Base-by-base conservation (phyloP, 1,140 invertebrate species). In the Penaeus japonicus region DNA sequence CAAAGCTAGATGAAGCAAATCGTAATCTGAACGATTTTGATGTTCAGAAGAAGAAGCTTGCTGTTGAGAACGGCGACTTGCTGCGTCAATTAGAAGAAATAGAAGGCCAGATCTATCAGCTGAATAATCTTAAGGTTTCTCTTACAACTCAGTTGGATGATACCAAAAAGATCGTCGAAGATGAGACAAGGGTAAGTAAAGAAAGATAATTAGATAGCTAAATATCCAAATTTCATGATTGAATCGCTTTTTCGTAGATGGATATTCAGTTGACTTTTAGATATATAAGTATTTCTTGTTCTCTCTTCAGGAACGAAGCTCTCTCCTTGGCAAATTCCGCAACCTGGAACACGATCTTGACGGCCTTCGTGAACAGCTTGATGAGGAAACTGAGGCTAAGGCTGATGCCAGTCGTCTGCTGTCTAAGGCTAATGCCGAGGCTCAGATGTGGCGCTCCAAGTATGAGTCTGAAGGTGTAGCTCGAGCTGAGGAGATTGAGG, bases 21-120 rank as follows among this genome's bases (percentile, higher is more conserved):
- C 62, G 87, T 27, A 88, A 80, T 30, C 87, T 88, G 55, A 88
- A 98, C 93, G 98, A 99, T 94, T 97, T 99, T 93, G 97, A 98
- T 93, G 96, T 97, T 91, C 95, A 97, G 92, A 99, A 99, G 95
- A 98, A 98, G 96, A 98, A 98, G 94, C 93, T 99, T 93, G 97
- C 93, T 77, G 65, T 79, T 22, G 87, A 88, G 70, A 88, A 88
- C 24, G 57, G 65, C 30, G 87, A 88, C 54, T 65, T 88, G 27
- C 27, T 88, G 65, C 87, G 87, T 10, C 87, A 84, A 62, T 18
- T 88, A n/a, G 87, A 88, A 91, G 94, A 95, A 83, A 93, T 94
- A 75, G 94, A 95, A 90, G 93, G 93, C 91, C 93, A 94, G 84
- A 91, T 94, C 27, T 93, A 92, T 83, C 92, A 93, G 70, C 92